These are phyloP conservation scores for Stegastes partitus DNA, from an alignment of 2,113 vertebrate genomes.

Conservation along the genomic window DNA sequence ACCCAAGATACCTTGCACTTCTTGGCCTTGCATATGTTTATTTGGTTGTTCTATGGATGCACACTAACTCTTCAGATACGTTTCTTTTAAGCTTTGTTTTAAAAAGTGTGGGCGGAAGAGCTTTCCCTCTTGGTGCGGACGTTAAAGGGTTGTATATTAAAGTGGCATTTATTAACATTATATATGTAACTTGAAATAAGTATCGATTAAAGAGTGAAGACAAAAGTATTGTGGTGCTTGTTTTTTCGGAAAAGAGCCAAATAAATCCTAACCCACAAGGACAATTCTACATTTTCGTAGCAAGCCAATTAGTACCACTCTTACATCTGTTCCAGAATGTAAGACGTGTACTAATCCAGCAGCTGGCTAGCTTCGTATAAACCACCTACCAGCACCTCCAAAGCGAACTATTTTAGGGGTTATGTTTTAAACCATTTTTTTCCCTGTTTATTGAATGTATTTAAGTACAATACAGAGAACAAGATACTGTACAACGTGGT, in stretches of 20 bases:
- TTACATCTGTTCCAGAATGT: no score
- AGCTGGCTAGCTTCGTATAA: no score
- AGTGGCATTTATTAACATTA: slow-evolving; percentile 81
- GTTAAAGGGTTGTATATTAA: slow-evolving; percentile 77
- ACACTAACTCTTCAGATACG: slow-evolving; percentile 73
- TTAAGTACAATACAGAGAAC: no score
- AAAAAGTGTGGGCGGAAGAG: slow-evolving; percentile 67
- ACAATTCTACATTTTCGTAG: no score
- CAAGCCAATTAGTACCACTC: background rate
- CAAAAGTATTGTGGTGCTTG: slow-evolving; percentile 22
- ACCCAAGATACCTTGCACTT: slow-evolving; percentile 76
- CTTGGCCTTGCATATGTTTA: slow-evolving; percentile 75
- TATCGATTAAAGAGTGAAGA: slow-evolving; percentile 76
- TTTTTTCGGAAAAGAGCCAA: slow-evolving; percentile 3
- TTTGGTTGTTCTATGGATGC: slow-evolving; percentile 74
- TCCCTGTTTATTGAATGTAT: no score
- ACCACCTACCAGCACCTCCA: no score
- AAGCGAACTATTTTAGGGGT: no score
- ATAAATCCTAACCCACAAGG: background rate
- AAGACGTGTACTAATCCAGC: no score
- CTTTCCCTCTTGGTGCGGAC: slow-evolving; percentile 56
- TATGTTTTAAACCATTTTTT: no score
- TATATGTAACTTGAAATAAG: slow-evolving; percentile 79
- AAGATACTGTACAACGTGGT: no score
- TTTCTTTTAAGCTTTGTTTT: slow-evolving; percentile 74